Evolutionary conservation across 2,113 vertebrate species (phyloP).

Genomic region (Asarcornis scutulata): DNA sequence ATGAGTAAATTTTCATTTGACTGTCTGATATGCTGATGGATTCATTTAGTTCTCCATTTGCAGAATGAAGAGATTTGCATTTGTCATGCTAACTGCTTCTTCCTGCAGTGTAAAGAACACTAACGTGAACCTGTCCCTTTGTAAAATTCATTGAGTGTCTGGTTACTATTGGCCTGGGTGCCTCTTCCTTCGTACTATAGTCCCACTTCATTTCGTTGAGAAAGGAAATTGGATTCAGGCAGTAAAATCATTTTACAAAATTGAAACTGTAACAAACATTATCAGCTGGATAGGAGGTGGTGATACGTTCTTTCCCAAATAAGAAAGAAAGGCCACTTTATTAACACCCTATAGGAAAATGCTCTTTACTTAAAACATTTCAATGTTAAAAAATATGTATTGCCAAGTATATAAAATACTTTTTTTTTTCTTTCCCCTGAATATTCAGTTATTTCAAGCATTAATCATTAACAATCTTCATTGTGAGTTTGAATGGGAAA

Average conservation of each 20-base stretch:
- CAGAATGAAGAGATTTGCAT: background rate
- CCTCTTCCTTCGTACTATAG: background rate
- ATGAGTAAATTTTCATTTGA: background rate
- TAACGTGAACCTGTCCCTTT: background rate
- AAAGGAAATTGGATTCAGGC: background rate
- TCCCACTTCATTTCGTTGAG: background rate
- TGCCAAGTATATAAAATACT: background rate
- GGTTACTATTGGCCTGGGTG: background rate
- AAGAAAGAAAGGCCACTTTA: background rate
- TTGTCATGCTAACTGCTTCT: background rate
- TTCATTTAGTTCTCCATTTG: background rate
- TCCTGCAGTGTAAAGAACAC: background rate
- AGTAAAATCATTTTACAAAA: background rate
- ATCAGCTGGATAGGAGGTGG: background rate
- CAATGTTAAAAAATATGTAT: background rate
- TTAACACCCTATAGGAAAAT: background rate
- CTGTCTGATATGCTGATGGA: accelerated
- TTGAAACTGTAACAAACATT: background rate
- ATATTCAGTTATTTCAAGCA: background rate
- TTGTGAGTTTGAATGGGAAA: background rate
- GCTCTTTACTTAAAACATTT: background rate
- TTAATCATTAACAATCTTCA: background rate
- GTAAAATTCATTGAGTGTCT: background rate
- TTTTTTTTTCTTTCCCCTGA: background rate
- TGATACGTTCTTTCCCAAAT: background rate